Evolutionary conservation across 2,113 vertebrate genomes (phyloP).

Genomic region (Tragelaphus imberbis): DNA sequence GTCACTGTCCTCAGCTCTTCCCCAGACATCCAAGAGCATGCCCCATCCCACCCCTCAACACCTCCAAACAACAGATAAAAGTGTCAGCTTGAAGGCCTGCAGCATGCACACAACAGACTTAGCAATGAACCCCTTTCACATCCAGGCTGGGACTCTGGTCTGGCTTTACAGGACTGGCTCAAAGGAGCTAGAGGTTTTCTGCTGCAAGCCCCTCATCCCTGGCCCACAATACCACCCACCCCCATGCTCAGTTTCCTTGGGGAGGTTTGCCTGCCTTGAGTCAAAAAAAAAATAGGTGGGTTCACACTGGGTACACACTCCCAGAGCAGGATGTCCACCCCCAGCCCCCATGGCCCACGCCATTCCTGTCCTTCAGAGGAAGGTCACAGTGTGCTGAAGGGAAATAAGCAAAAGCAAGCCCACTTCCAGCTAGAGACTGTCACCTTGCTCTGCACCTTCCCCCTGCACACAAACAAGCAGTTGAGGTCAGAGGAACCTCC

Average conservation of each 20-base stretch:
- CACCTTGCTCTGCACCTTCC: not conserved
- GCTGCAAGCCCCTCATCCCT: not conserved
- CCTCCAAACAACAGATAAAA: not conserved
- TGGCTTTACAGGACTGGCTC: not conserved
- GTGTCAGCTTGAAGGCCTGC: not conserved
- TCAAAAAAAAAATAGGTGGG: not conserved
- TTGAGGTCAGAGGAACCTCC: not conserved
- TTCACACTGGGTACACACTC: not conserved
- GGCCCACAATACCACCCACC: not conserved
- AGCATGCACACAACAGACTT: not conserved
- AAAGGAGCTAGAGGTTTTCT: not conserved
- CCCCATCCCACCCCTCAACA: not conserved
- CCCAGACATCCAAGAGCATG: not conserved
- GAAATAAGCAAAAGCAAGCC: not conserved
- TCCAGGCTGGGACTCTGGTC: not conserved
- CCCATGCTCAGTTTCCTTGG: fast-evolving
- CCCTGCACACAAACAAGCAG: not conserved
- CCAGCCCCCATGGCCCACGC: too few relatives aligned
- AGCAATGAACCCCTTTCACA: not conserved
- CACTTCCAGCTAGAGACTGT: not conserved
- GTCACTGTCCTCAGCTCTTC: not conserved
- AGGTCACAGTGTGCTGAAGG: not conserved
- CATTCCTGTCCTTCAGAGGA: not conserved
- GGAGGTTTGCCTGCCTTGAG: not conserved
- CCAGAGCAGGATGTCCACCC: not conserved